These are phyloP conservation scores for Xerus rutilus DNA, from an alignment of 2,797 vertebrate genomes.

Conservation along the genomic window DNA sequence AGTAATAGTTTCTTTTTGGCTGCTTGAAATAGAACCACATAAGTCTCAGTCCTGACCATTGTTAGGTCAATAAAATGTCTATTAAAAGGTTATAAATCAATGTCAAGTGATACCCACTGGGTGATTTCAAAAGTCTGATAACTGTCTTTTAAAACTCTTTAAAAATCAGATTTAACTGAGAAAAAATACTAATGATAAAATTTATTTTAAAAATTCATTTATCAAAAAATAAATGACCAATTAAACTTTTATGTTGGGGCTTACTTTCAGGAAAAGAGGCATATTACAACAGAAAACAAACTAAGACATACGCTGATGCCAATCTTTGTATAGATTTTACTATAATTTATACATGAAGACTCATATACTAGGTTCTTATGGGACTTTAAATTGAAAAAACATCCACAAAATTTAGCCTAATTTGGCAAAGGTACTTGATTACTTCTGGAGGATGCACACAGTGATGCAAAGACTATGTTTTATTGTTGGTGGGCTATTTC, in stretches of 20 bases:
- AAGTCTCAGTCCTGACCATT: neutral
- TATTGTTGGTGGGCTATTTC: neutral
- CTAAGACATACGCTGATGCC: neutral
- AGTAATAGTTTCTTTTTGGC: conserved; percentile 45
- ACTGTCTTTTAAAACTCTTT: neutral
- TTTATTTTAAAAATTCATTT: conserved; percentile 42
- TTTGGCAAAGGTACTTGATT: neutral
- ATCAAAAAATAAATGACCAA: neutral
- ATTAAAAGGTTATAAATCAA: conserved; percentile 15
- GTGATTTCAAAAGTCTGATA: conserved; percentile 21
- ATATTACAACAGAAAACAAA: neutral
- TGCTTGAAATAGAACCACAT: conserved; percentile 19
- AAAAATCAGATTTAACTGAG: conserved; percentile 44
- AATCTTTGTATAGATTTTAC: neutral
- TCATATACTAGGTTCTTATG: neutral
- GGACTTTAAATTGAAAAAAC: neutral
- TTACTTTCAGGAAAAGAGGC: conserved; percentile 48
- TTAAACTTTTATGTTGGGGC: neutral
- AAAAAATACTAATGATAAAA: conserved; percentile 47
- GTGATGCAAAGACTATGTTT: neutral
- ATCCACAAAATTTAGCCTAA: neutral
- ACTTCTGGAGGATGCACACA: neutral
- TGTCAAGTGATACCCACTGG: neutral
- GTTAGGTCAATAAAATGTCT: conserved; percentile 38
- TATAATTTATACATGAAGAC: neutral